Evolutionary conservation across 1,140 invertebrate species (phyloP).

Genomic region (Cotesia chilonis): DNA sequence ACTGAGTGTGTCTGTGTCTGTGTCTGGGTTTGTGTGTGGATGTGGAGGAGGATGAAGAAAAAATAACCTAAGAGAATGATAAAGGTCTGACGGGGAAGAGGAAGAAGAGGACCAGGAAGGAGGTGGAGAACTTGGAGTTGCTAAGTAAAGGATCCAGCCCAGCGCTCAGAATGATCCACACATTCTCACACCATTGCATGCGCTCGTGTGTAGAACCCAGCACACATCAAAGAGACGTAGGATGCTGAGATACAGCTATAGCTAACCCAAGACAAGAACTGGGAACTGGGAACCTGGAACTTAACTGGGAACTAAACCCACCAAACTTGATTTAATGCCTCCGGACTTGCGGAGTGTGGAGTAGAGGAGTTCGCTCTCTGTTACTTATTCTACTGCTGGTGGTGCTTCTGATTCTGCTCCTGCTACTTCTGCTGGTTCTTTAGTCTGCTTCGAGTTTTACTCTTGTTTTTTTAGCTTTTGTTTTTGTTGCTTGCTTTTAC

Average conservation of each 20-base stretch:
- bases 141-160: conserved; percentile 10
- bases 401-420: not conserved
- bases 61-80: conserved; percentile 8
- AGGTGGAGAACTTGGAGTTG: conserved; percentile 23
- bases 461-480: no score
- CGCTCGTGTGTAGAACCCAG: not conserved
- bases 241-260: not conserved
- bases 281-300: not conserved
- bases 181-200: not conserved
- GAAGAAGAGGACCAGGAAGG: conserved; percentile 27
- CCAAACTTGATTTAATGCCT: conserved; percentile 55
- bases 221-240: not conserved
- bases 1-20: no score
- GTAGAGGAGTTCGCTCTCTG: conserved; percentile 15
- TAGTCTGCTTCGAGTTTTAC: no score
- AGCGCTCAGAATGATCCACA: conserved; percentile 28
- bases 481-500: no score
- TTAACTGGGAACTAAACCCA: conserved; percentile 37
- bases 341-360: conserved; percentile 25
- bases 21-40: not conserved
- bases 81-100: not conserved
- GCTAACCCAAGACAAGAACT: not conserved
- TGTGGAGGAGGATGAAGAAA: conserved; percentile 12
- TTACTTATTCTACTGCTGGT: no score
- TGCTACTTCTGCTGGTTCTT: no score